phyloP scores from a whole-genome alignment of 2,888 invertebrate genomes.

The Druceiella hillmani region DNA sequence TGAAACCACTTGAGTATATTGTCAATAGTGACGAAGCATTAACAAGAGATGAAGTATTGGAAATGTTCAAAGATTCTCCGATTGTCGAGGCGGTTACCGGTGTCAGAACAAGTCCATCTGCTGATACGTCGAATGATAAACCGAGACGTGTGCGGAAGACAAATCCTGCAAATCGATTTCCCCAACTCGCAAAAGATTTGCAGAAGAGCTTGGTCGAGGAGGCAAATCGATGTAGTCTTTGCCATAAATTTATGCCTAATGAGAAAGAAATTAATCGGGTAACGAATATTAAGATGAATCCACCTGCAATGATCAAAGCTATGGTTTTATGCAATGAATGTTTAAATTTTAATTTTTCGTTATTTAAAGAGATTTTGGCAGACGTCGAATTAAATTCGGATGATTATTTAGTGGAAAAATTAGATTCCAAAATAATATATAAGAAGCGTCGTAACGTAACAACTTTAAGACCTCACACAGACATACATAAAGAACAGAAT shows the following conservation, averaged over 20 bases:
- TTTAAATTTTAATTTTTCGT: conserved; percentile 36
- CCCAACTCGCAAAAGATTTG: too few species aligned
- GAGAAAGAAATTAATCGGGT: too few species aligned
- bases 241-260: too few species aligned
- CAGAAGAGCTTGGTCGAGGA: too few species aligned
- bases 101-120: too few species aligned
- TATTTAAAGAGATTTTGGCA: conserved; percentile 36
- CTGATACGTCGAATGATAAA: conserved; percentile 31
- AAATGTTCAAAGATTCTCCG: conserved; percentile 46
- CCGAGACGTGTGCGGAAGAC: conserved; percentile 40
- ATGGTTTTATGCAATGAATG: conserved; percentile 41
- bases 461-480: too few species aligned
- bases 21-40: conserved; percentile 18
- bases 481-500: too few species aligned
- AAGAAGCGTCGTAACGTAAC: too few species aligned
- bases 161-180: conserved; percentile 41
- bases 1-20: not conserved
- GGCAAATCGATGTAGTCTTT: too few species aligned
- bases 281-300: not conserved
- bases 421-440: too few species aligned
- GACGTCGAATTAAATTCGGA: conserved; percentile 37
- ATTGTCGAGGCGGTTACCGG: conserved; percentile 37
- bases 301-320: too few species aligned
- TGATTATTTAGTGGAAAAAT: conserved; percentile 44
- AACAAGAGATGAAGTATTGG: conserved; percentile 40